phyloP scores from a whole-genome alignment of 2,888 invertebrate species.

The Cephus sareptanus region DNA sequence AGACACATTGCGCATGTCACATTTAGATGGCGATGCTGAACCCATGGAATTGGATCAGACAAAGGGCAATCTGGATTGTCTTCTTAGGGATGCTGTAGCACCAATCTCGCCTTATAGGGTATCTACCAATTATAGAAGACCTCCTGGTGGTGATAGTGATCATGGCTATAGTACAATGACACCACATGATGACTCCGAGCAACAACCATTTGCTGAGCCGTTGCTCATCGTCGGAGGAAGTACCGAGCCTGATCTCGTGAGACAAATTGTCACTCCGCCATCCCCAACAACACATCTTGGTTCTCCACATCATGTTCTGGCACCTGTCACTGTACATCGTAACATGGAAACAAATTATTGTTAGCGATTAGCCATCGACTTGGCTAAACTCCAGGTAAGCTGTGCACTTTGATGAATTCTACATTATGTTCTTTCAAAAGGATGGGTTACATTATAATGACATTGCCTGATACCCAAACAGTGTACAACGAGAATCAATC shows the following conservation, averaged over 20 bases:
- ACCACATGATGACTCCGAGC: constrained; percentile 89
- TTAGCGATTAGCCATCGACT: constrained; percentile 26
- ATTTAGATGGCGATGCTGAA: constrained; percentile 78
- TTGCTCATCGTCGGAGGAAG: constrained; percentile 53
- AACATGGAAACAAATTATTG: constrained; percentile 84
- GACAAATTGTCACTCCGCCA: constrained; percentile 61
- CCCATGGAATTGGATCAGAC: constrained; percentile 56
- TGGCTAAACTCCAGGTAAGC: neutral
- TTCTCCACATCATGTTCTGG: constrained; percentile 75
- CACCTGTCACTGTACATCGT: constrained; percentile 90
- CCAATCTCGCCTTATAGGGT: constrained; percentile 90
- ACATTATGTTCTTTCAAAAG: neutral
- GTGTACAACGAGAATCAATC: neutral
- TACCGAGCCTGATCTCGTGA: constrained; percentile 44
- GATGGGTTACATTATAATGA: neutral
- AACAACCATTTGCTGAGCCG: constrained; percentile 76
- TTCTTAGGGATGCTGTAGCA: constrained; percentile 74
- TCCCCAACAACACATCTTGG: constrained; percentile 70
- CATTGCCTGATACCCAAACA: neutral
- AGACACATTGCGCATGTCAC: constrained; percentile 78
- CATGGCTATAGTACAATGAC: constrained; percentile 96
- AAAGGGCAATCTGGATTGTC: constrained; percentile 71
- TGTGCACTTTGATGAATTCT: neutral
- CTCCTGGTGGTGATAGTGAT: constrained; percentile 86
- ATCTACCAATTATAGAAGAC: constrained; percentile 82